These are phyloP conservation scores for Macroteleia sp. DNA, from an alignment of 2,888 invertebrate species.

Conservation along the genomic window DNA sequence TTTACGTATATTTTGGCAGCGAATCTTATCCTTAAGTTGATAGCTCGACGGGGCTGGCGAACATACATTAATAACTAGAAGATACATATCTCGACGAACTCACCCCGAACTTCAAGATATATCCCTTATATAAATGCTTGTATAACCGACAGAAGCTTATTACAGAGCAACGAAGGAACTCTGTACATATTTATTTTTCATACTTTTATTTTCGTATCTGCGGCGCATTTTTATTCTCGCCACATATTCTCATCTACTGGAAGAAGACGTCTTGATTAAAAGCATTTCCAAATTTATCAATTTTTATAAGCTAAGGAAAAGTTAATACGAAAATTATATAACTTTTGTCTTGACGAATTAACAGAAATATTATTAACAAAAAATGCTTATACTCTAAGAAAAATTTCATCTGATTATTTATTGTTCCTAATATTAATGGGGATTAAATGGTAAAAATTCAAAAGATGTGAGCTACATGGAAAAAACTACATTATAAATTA, in stretches of 20 bases:
- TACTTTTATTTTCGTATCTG: slow-evolving; percentile 56
- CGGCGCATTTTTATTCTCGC: slow-evolving; percentile 34
- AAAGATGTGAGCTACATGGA: too few species aligned
- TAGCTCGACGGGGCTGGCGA: slow-evolving; percentile 71
- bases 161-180: slow-evolving; percentile 73
- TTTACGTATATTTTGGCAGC: slow-evolving; percentile 74
- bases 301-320: background rate
- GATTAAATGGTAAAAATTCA: too few species aligned
- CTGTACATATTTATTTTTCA: slow-evolving; percentile 63
- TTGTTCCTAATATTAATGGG: too few species aligned
- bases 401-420: too few species aligned
- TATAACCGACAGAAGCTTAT: slow-evolving; percentile 78
- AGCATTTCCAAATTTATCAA: slow-evolving; percentile 13
- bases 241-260: slow-evolving; percentile 15
- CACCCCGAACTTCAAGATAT: slow-evolving; percentile 74
- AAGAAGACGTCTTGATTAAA: slow-evolving; percentile 27
- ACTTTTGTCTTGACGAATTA: too few species aligned
- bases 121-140: slow-evolving; percentile 79
- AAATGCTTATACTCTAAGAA: too few species aligned
- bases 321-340: too few species aligned
- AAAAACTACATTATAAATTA: too few species aligned
- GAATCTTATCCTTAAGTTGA: slow-evolving; percentile 66
- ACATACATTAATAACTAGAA: slow-evolving; percentile 82
- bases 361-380: too few species aligned
- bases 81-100: slow-evolving; percentile 77